phyloP scores from a whole-genome alignment of 1,140 invertebrate species.

The Epicauta chinensis region DNA sequence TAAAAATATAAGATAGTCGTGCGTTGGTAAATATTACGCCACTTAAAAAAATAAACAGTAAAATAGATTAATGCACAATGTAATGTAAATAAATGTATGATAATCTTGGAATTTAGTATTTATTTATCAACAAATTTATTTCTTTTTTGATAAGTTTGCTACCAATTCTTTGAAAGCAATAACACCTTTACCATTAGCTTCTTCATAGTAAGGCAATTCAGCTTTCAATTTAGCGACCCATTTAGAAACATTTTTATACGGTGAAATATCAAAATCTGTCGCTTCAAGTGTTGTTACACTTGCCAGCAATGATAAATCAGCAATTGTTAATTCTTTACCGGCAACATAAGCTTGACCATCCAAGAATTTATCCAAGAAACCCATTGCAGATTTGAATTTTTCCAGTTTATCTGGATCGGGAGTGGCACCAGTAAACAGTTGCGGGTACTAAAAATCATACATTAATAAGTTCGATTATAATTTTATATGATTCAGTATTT shows the following conservation, averaged over 20 bases:
- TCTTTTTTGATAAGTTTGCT: too few species aligned
- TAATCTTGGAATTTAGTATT: too few species aligned
- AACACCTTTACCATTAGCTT: constrained; percentile 55
- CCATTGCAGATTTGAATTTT: constrained; percentile 56
- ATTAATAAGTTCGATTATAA: constrained; percentile 12
- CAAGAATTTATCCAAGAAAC: constrained; percentile 61
- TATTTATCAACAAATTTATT: too few species aligned
- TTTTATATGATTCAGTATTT: background rate
- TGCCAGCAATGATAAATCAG: constrained; percentile 58
- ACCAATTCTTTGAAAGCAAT: constrained; percentile 41
- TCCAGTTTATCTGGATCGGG: constrained; percentile 57
- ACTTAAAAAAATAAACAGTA: too few species aligned
- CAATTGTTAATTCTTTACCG: constrained; percentile 63
- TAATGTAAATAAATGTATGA: too few species aligned
- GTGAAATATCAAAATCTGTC: constrained; percentile 56
- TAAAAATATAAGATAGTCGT: too few species aligned
- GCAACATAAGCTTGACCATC: constrained; percentile 58
- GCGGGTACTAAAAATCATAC: constrained; percentile 55
- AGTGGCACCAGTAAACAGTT: constrained; percentile 56
- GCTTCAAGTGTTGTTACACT: constrained; percentile 60
- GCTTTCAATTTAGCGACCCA: constrained; percentile 66
- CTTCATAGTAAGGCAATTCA: constrained; percentile 63
- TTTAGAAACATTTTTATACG: constrained; percentile 59
- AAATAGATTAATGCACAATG: too few species aligned
- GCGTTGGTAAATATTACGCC: too few species aligned